Base-by-base conservation (phyloP, 23 tunicate species). In the Halocynthia roretzi region DNA sequence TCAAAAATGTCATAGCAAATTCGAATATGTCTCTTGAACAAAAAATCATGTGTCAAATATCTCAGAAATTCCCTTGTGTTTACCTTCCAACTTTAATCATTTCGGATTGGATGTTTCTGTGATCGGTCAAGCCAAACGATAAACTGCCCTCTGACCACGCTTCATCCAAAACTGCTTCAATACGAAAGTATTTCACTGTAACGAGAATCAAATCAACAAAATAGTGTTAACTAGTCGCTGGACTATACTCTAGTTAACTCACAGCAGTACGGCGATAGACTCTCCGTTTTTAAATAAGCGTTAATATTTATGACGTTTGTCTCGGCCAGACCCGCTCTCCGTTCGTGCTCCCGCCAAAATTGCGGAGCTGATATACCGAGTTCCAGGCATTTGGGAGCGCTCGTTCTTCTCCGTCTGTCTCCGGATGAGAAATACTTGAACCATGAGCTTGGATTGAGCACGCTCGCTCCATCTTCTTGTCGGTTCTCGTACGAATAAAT, bases 81-180 rank as follows among this genome's bases (percentile, higher is more conserved):
- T 49, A 74, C 78, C 78, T 74, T 19, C 78, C 78, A 15, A 18
- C 78, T 54, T 53, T 53, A 19, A 54, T 74, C 50, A 74, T 22
- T 12, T 54, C 71, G 0, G 78, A 54, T 48, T 48, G 20, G 8
- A 19, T 40, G 31, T 74, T 74, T 52, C 44, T 54, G 14, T 74
- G 78, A 74, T 74, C 62, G 20, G 78, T 54, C 65, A 74, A 53
- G 2, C 71, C 65, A 48, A 74, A 74, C 71, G 78, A 74, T 14
- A 74, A 18, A 53, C 20, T 54, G 4, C 78, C 78, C 40, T 74
- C 78, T 48, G 78, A 74, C 56, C 62, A 53, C 56, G 78, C 63
- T n/a, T 74, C 78, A 54, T 52, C 21, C 56, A 74, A 48, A 20
- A 54, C 78, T 8, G 56, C 65, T 5, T 74, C 78, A 10, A 74